phyloP scores from a whole-genome alignment of 2,113 vertebrate species.

The Dasyurus viverrinus region DNA sequence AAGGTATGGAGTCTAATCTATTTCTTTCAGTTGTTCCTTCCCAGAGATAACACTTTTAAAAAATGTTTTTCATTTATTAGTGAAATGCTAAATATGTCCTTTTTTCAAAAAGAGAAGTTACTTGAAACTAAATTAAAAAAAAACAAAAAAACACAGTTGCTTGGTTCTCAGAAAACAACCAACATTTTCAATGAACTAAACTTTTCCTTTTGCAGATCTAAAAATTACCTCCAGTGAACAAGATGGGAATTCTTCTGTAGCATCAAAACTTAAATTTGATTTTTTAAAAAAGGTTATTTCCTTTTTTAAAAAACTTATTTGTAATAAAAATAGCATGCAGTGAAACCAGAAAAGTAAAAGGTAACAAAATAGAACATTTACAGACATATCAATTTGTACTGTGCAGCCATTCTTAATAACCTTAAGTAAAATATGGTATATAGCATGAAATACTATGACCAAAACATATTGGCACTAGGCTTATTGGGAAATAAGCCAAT shows the following conservation, averaged over 20 bases:
- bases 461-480: not conserved
- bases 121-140: not conserved
- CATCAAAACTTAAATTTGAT: slow-evolving; percentile 37
- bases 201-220: slow-evolving; percentile 35
- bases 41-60: not conserved
- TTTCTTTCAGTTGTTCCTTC: not conserved
- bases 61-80: not conserved
- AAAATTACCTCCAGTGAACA: not conserved
- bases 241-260: not conserved
- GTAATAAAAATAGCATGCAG: not conserved
- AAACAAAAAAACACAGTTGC: not conserved
- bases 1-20: not conserved
- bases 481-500: not conserved
- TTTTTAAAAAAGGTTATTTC: not conserved
- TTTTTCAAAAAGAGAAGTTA: not conserved
- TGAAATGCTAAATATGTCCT: not conserved
- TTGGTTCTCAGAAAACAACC: not conserved
- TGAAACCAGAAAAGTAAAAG: not conserved
- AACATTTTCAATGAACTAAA: not conserved
- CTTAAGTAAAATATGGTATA: not conserved
- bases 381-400: not conserved
- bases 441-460: not conserved
- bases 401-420: not conserved
- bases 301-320: not conserved
- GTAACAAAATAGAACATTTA: not conserved